Conservation (phyloP, 2,888 invertebrate genomes). For the Tetropium fuscum region DNA sequence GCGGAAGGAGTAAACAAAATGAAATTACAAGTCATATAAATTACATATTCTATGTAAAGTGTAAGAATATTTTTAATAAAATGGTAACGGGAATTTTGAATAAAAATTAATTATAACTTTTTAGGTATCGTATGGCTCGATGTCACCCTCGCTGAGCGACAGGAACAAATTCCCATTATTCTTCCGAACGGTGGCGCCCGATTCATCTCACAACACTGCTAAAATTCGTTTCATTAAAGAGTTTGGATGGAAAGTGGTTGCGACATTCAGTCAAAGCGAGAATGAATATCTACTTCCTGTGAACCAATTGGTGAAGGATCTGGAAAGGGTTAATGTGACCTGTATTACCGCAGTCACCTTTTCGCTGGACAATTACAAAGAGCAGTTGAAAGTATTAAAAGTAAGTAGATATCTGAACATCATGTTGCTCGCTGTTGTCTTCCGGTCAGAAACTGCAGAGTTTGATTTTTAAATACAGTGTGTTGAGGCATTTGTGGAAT, state of each 20-base stretch:
- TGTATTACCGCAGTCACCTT: conserved; percentile 89
- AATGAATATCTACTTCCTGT: conserved; percentile 88
- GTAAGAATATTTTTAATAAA: no score
- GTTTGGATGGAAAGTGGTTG: conserved; percentile 89
- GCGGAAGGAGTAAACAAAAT: no score
- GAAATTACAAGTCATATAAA: no score
- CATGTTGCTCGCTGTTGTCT: no score
- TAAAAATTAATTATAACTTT: conserved; percentile 34
- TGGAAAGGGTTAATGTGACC: conserved; percentile 88
- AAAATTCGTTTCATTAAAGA: conserved; percentile 84
- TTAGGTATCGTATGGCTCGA: conserved; percentile 91
- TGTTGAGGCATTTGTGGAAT: no score
- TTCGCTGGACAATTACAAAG: conserved; percentile 84
- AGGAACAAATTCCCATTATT: conserved; percentile 90
- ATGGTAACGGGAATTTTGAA: background rate
- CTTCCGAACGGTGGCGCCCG: conserved; percentile 89
- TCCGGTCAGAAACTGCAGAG: no score
- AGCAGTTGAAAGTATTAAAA: conserved; percentile 83
- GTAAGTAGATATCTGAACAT: no score
- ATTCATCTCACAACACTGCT: conserved; percentile 90
- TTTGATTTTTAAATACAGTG: no score
- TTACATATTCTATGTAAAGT: no score
- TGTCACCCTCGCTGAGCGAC: conserved; percentile 90
- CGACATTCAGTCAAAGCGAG: conserved; percentile 88
- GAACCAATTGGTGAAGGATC: conserved; percentile 85